Base-by-base conservation (phyloP, 1,140 invertebrate genomes). In the Drosophila lini region DNA sequence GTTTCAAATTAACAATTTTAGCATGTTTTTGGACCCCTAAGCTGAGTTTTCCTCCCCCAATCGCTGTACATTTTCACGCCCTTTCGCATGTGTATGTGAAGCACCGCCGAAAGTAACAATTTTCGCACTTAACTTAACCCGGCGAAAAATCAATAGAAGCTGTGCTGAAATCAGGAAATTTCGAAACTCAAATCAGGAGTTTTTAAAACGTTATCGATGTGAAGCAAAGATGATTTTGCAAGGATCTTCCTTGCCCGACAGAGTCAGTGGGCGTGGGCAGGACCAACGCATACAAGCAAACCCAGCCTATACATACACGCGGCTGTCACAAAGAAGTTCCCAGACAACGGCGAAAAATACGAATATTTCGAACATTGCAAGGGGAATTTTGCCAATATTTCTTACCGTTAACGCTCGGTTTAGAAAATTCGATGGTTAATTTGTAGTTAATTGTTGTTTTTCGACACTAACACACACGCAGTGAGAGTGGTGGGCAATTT, bases 91-190 rank as follows among this genome's bases (percentile, higher is more conserved):
- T 59, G 59, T 79, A 32, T 69, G 53, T 62, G 52, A 63, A 42
- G 47, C 53, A 50, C 48, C 61, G 57, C 25, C 47, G 50, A 75
- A 84, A 70, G 77, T 76, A 83, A 83, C 71, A 69, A 76, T 65
- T 68, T 84, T 67, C 41, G 67, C 64, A 59, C 76, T 80, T 64
- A 83, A 65, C 65, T 62, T 41, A 48, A 60, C 56, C 63, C 53
- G 52, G 64, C 57, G 77, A 75, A 84, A 83, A 83, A 83, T 83
- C 80, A 84, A 84, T 84, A 80, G 73, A 84, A 80, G 71, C 61
- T 70, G 44, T 6, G 44, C 32, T 19, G 53, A 59, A 70, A 3
- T 42, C n/a, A 16, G 41, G 9, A 28, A 69, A 53, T 22, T 50
- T 25, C 1, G 3, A 16, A 32, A 31, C 40, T 22, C 38, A 56